Evolutionary conservation across 2,797 vertebrate genomes (phyloP).

Genomic region (Simalia tracyae): DNA sequence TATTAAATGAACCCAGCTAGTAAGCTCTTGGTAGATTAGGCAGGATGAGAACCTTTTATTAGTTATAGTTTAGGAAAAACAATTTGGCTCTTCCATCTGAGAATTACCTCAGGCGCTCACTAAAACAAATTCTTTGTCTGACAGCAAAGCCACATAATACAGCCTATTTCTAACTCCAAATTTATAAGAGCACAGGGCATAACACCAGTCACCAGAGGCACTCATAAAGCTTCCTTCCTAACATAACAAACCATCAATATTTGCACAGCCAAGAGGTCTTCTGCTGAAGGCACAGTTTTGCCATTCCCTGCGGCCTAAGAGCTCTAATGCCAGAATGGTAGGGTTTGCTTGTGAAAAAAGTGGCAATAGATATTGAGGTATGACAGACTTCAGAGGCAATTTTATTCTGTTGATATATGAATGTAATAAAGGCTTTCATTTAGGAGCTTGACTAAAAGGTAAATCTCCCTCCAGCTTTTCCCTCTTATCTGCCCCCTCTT

Average conservation of each 20-base stretch:
- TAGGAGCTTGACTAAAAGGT: constrained; percentile 6
- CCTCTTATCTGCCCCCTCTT: neutral
- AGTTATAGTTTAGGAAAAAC: constrained; percentile 50
- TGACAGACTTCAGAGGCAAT: constrained; percentile 41
- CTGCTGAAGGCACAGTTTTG: constrained; percentile 51
- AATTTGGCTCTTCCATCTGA: constrained; percentile 53
- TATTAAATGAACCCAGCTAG: constrained; percentile 42
- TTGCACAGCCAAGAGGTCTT: constrained; percentile 25
- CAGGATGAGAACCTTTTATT: constrained; percentile 58
- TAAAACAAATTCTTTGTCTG: constrained; percentile 56
- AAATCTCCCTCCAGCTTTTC: constrained; percentile 5
- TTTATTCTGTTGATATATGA: constrained; percentile 42
- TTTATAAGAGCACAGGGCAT: constrained; percentile 62
- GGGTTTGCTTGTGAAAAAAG: constrained; percentile 28
- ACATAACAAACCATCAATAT: constrained; percentile 62
- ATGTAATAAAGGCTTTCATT: constrained; percentile 8
- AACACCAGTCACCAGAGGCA: constrained; percentile 58
- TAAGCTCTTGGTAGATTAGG: constrained; percentile 46
- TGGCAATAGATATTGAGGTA: constrained; percentile 4
- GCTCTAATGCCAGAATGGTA: neutral
- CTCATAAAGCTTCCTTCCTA: constrained; percentile 61
- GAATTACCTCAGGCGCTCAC: constrained; percentile 55
- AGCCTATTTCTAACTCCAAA: constrained; percentile 56
- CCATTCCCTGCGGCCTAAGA: constrained; percentile 57
- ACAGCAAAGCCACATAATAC: constrained; percentile 29